These are phyloP conservation scores for Nestor notabilis DNA, from an alignment of 2,113 vertebrate genomes.

Conservation along the genomic window DNA sequence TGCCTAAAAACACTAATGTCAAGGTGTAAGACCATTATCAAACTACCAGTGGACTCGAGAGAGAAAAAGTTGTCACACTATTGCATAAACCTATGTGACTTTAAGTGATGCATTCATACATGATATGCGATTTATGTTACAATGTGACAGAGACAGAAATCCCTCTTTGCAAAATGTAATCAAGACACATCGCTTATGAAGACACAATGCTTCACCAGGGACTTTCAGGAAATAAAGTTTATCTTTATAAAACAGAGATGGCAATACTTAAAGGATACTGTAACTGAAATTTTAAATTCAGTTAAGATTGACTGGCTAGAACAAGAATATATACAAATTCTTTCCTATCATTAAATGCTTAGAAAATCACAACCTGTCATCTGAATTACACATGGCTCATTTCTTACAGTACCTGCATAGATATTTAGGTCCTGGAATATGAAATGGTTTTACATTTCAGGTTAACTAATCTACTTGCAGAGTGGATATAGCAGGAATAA, in stretches of 20 bases:
- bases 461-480: not conserved
- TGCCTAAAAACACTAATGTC: not conserved
- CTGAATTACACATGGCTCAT: not conserved
- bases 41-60: not conserved
- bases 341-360: not conserved
- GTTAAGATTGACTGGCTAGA: not conserved
- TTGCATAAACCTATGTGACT: not conserved
- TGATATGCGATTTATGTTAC: not conserved
- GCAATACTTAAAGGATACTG: not conserved
- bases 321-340: not conserved
- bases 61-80: not conserved
- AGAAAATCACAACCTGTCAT: not conserved
- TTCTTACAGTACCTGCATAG: not conserved
- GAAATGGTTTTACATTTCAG: slow-evolving; percentile 18
- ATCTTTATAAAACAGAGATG: not conserved
- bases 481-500: not conserved
- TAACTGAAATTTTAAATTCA: not conserved
- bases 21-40: not conserved
- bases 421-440: not conserved
- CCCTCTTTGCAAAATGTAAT: not conserved
- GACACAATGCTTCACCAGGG: not conserved
- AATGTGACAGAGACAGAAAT: not conserved
- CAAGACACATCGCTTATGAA: not conserved
- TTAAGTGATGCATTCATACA: not conserved
- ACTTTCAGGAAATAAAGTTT: not conserved